Conservation (phyloP, 2,113 vertebrate species). For the Clarias batrachus region DNA sequence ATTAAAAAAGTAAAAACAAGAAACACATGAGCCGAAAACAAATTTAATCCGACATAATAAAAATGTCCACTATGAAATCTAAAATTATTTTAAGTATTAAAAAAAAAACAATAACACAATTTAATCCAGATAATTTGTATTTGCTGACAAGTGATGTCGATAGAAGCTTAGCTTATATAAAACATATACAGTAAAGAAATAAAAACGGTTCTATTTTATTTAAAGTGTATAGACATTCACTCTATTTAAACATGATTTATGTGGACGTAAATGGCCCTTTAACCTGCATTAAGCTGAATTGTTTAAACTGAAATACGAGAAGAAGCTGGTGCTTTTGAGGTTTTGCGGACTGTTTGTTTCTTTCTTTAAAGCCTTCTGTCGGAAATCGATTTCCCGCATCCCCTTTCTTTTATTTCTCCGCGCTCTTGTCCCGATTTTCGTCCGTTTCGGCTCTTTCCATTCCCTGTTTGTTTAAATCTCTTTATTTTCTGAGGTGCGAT, state of each 20-base stretch:
- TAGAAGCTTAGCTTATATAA: not conserved
- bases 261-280: slow-evolving; percentile 28
- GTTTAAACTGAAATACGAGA: not conserved
- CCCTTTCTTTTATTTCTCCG: slow-evolving; percentile 64
- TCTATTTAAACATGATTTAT: slow-evolving; percentile 40
- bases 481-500: slow-evolving; percentile 68
- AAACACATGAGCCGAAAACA: not conserved
- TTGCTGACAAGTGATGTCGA: not conserved
- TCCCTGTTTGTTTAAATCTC: slow-evolving; percentile 82
- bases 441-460: slow-evolving; percentile 64
- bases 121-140: not conserved
- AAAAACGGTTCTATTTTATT: not conserved
- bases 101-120: not conserved
- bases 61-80: not conserved
- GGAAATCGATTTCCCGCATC: slow-evolving; percentile 79
- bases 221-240: not conserved
- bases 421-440: slow-evolving; percentile 70
- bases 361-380: slow-evolving; percentile 56
- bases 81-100: not conserved
- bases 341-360: slow-evolving; percentile 55
- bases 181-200: not conserved
- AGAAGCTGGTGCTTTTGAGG: slow-evolving; percentile 27
- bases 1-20: not conserved
- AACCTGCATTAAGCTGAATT: slow-evolving; percentile 10
- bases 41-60: not conserved